Base-by-base conservation (phyloP, 1,140 invertebrate species). In the Thrips palmi region DNA sequence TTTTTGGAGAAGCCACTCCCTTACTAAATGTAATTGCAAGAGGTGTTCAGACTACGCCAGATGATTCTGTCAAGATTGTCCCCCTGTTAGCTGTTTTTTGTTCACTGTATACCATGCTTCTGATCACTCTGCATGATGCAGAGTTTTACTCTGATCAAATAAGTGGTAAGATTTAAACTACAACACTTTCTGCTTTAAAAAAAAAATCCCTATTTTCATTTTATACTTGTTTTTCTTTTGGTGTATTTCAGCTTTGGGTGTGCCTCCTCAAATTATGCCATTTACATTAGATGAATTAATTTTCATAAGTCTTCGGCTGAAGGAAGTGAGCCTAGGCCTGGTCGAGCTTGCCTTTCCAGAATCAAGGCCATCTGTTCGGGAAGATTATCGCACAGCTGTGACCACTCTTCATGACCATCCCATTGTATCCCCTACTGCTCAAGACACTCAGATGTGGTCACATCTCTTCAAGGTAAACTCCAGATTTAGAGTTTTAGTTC, bases 271-370 rank as follows among this genome's bases (percentile, higher is more conserved):
- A 14, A 67, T 64, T 10, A 68, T 68, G 55, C 73, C 74, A 1
- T 80, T 80, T 46, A 64, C 64, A 7, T 67, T 70, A 38, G 52
- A 61, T 0, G 70, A 71, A 38, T 47, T 83, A 11, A 66, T 71
- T 2, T 63, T 65, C n/a, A 57, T 83, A 30, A 77, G 72, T 21
- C 64, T 69, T 23, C 65, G 72, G 5, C 49, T 83, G 2, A 77
- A 81, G 40, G 81, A 86, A 45, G 74, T 88, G 1, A 86, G 85
- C 46, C 60, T 91, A 10, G 86, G 85, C 8, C 63, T 94, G 1
- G 81, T 94, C 2, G 85, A 93, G 49, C 58, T 92, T 17, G 86
- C 86, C 0, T 89, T 85, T 58, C 86, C 87, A 0, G 85, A 89
- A 51, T 70, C 71, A 0, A 61, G 75, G 44, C 68, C 71, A 0